These are phyloP conservation scores for Forficula auricularia DNA, from an alignment of 1,140 invertebrate species.

Conservation along the genomic window DNA sequence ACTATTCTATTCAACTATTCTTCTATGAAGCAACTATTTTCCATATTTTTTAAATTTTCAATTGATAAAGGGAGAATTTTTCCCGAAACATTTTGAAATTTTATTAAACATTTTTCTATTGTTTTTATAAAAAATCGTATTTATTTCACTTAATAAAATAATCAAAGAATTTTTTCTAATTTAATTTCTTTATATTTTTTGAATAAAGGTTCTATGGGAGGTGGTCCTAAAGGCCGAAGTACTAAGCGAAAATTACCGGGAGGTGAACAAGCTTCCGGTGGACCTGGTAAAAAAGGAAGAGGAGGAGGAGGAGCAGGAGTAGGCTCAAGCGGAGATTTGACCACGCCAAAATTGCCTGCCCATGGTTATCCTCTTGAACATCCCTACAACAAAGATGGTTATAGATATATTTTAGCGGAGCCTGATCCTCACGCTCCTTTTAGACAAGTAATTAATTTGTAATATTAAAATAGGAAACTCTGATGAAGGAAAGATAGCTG, in stretches of 20 bases:
- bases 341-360: conserved; percentile 61
- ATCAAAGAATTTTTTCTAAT: background rate
- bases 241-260: conserved; percentile 56
- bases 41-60: too few relatives aligned
- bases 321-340: conserved; percentile 36
- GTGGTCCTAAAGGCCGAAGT: conserved; percentile 44
- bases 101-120: too few relatives aligned
- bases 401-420: conserved; percentile 90
- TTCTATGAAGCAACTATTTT: too few relatives aligned
- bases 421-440: conserved; percentile 94
- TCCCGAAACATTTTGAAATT: too few relatives aligned
- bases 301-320: conserved; percentile 18
- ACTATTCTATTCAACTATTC: too few relatives aligned
- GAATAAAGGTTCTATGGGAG: conserved; percentile 6
- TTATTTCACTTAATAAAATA: too few relatives aligned
- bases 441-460: conserved; percentile 43
- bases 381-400: conserved; percentile 96
- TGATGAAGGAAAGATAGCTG: too few relatives aligned
- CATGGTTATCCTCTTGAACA: conserved; percentile 93
- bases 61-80: too few relatives aligned
- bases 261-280: conserved; percentile 36
- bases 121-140: too few relatives aligned
- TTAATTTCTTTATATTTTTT: conserved; percentile 31
- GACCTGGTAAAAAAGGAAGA: conserved; percentile 51
- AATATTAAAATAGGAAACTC: too few relatives aligned